Evolutionary conservation across 2,888 invertebrate species (phyloP), one percentile per base, ranked within the genome.

Genomic region (Apodemia duryi): DNA sequence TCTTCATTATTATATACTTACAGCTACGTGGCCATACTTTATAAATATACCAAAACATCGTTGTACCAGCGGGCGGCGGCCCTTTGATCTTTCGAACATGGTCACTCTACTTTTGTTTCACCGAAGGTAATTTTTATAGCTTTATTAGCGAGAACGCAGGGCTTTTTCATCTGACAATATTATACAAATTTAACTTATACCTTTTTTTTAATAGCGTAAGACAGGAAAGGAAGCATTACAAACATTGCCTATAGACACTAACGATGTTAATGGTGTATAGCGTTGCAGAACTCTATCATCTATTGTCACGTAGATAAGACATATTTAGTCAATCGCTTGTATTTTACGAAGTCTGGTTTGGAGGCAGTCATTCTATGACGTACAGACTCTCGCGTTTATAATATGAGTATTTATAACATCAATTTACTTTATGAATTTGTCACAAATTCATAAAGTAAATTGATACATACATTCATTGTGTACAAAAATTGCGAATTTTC

Each of bases 31-130:
- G 46, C 46, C 46, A 46, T 46, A 46, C 46, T 46, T 46, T 46
- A 46, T 46, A 46, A 46, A 46, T 46, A 46, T 46, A 46, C 46
- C 46, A 46, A 46, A 46, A 46, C 46, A 46, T 46, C 46, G 46
- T 43, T 10, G 43, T 4, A 13, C 46, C 11, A 43, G 43, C 43
- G 46, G 46, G 2, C 46, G 46, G 46, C 46, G 13, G 46, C 13
- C 46, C 46, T 49, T 49, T 49, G 13, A 49, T 49, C 13, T 49
- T 49, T 49, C n/a, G 46, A 49, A 49, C 46, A 49, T n/a, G n/a
- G 46, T 49, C 46, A 49, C 46, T 49, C 46, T 13, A n/a, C 46
- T 49, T 49, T 49, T 49, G 46, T 49, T 49, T 49, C 6, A 49
- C 46, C 46, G 46, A 49, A 49, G 5, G 46, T 49, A 49, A 49